Evolutionary conservation across 2,888 invertebrate genomes (phyloP).

Genomic region (Tinea trinotella): DNA sequence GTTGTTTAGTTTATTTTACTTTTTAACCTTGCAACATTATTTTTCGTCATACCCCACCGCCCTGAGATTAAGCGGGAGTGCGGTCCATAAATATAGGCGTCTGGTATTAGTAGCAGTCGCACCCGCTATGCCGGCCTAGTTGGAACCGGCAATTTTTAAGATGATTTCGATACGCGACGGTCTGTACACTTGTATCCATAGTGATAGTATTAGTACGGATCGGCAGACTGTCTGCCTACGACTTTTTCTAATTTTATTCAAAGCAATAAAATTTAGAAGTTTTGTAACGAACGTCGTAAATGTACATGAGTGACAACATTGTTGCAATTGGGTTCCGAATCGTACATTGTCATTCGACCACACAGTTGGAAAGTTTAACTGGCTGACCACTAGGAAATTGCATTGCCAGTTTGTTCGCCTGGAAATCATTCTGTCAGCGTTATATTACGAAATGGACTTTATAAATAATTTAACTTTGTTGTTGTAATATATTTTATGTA

Average conservation of each 20-base stretch:
- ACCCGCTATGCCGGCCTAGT: too few species aligned
- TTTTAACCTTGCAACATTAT: too few species aligned
- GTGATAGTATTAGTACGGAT: too few species aligned
- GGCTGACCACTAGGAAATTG: conserved; percentile 14
- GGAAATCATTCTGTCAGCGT: conserved; percentile 11
- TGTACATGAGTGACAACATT: not conserved
- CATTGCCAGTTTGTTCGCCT: conserved; percentile 15
- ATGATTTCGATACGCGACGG: too few species aligned
- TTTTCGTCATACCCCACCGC: too few species aligned
- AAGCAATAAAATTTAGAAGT: not conserved
- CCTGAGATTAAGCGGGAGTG: too few species aligned
- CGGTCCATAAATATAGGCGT: too few species aligned
- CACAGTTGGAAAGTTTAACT: conserved; percentile 14
- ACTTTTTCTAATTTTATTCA: not conserved
- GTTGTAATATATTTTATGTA: too few species aligned
- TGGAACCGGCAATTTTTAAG: too few species aligned
- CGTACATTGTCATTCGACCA: conserved; percentile 1
- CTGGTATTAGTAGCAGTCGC: too few species aligned
- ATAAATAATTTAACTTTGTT: not conserved
- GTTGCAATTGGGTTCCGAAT: conserved; percentile 6
- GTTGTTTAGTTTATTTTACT: too few species aligned
- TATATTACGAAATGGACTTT: not conserved
- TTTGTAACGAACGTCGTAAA: not conserved
- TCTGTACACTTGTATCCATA: too few species aligned
- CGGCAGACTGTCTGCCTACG: not conserved